Evolutionary conservation across 2,113 vertebrate species (phyloP).

Genomic region (Murina feae): DNA sequence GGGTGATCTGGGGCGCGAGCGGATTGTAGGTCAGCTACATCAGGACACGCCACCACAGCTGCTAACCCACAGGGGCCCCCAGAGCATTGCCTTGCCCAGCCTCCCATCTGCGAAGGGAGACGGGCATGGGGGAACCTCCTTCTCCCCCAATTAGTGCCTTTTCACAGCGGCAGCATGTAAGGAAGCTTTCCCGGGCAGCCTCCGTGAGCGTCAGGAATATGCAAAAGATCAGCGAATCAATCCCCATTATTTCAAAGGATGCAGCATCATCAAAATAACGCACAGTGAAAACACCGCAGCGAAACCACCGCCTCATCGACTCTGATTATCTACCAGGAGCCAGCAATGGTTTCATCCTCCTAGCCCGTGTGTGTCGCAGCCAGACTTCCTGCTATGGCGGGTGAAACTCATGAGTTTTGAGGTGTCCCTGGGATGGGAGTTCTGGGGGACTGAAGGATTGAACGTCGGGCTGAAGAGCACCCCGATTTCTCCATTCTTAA

Average conservation of each 20-base stretch:
- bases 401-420: neutral
- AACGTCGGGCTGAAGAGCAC: neutral
- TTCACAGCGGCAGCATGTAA: slow-evolving; percentile 60
- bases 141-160: slow-evolving; percentile 77
- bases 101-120: slow-evolving; percentile 78
- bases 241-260: slow-evolving; percentile 78
- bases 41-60: slow-evolving; percentile 79
- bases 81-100: slow-evolving; percentile 72
- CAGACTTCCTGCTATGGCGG: neutral
- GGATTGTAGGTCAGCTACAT: slow-evolving; percentile 79
- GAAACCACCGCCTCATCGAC: slow-evolving; percentile 69
- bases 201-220: slow-evolving; percentile 76
- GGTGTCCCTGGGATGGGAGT: neutral
- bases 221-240: slow-evolving; percentile 78
- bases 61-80: slow-evolving; percentile 78
- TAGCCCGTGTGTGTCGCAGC: neutral
- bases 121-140: slow-evolving; percentile 76
- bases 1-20: slow-evolving; percentile 68
- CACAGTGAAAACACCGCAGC: slow-evolving; percentile 64
- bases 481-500: neutral
- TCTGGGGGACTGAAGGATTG: neutral
- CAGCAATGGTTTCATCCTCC: slow-evolving; percentile 55
- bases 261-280: slow-evolving; percentile 76
- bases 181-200: slow-evolving; percentile 74
- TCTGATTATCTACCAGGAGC: slow-evolving; percentile 48